These are phyloP conservation scores for Nansenia antarctica DNA, from an alignment of 2,113 vertebrate species.

Conservation along the genomic window DNA sequence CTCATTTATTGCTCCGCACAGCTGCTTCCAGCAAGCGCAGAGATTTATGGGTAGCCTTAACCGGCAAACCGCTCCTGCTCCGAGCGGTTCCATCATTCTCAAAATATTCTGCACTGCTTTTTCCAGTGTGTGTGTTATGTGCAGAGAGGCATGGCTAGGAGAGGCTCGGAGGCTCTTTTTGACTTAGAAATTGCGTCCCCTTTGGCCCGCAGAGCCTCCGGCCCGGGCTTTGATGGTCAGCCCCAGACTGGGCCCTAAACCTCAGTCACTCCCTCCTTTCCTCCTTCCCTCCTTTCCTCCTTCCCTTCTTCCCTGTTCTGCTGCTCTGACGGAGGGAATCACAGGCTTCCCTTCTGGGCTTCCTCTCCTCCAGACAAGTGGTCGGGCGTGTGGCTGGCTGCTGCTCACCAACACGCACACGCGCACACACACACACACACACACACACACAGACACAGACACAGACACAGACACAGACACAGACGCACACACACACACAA, in stretches of 20 bases:
- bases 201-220: background rate
- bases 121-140: background rate
- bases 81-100: slow-evolving; percentile 44
- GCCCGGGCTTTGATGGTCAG: slow-evolving; percentile 35
- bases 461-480: background rate
- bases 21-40: slow-evolving; percentile 38
- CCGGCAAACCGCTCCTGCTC: slow-evolving; percentile 10
- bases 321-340: background rate
- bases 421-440: slow-evolving; percentile 6
- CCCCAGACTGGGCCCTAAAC: slow-evolving; percentile 5
- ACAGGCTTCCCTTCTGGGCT: background rate
- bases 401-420: too few species aligned
- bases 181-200: background rate
- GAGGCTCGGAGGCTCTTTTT: background rate
- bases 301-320: background rate
- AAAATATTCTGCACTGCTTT: slow-evolving; percentile 37
- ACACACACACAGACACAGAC: background rate
- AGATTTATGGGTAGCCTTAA: slow-evolving; percentile 52
- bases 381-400: slow-evolving; percentile 9
- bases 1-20: slow-evolving; percentile 39
- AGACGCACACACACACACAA: slow-evolving; percentile 3
- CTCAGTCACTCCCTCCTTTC: background rate
- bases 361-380: background rate
- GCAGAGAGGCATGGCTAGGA: background rate
- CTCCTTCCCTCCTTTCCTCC: background rate